A percentile compares a stretch with the other conserved stretches of the same genome.
These are phyloP conservation scores for Picus viridis DNA, from an alignment of 2,797 vertebrate species.

Conservation along the genomic window DNA sequence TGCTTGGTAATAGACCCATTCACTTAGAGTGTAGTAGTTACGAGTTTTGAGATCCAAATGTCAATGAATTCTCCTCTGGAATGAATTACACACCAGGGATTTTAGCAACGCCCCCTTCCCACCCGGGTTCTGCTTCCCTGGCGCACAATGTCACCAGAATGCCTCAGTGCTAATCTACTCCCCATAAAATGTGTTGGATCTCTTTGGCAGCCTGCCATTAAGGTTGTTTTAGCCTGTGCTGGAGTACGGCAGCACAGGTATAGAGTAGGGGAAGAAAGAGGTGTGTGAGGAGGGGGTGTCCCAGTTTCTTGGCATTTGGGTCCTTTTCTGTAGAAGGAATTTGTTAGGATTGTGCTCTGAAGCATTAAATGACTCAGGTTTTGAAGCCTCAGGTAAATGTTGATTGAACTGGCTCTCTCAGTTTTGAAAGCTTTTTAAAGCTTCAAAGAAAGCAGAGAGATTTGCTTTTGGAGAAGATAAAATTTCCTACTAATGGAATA, in stretches of 20 bases:
- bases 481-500: neutral
- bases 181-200: neutral
- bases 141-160: neutral
- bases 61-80: constrained; percentile 52
- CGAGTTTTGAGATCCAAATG: neutral
- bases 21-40: constrained; percentile 2
- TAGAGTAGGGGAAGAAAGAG: neutral
- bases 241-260: neutral
- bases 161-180: neutral
- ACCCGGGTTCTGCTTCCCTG: neutral
- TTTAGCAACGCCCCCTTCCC: neutral
- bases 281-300: neutral
- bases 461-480: neutral
- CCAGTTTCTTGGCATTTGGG: neutral
- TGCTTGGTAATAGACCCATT: neutral
- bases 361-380: neutral
- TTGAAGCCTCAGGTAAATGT: constrained; percentile 10
- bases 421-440: constrained; percentile 11
- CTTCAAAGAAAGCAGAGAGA: neutral
- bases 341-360: neutral
- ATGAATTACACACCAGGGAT: constrained; percentile 31
- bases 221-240: neutral
- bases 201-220: constrained; percentile 22
- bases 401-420: neutral
- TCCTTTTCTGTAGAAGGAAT: neutral